Evolutionary conservation across 2,797 vertebrate genomes (phyloP).

Genomic region (Peromyscus attwateri): DNA sequence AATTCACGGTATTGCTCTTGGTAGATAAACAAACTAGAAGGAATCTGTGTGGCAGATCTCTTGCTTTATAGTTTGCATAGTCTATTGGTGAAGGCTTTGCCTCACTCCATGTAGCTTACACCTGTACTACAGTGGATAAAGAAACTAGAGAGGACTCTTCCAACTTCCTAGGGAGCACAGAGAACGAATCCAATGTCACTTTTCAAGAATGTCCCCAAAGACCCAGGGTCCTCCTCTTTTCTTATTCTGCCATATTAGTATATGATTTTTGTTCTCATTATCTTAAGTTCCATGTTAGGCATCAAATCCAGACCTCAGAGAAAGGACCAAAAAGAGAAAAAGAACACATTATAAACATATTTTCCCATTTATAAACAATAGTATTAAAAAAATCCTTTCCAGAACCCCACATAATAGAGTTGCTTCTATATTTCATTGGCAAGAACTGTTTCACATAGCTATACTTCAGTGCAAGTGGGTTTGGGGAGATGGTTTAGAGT

Average conservation of each 20-base stretch:
- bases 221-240: background rate
- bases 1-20: background rate
- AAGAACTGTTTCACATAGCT: background rate
- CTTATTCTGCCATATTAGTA: background rate
- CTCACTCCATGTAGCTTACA: background rate
- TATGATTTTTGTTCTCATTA: background rate
- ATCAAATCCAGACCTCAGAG: slow-evolving; percentile 36
- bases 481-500: background rate
- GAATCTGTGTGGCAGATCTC: background rate
- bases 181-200: background rate
- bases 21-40: slow-evolving; percentile 5
- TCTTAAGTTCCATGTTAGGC: background rate
- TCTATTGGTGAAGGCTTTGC: background rate
- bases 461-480: background rate
- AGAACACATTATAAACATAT: background rate
- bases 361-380: background rate
- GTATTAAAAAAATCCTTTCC: background rate
- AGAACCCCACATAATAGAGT: background rate
- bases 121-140: background rate
- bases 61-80: background rate
- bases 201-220: slow-evolving; percentile 5
- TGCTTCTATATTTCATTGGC: slow-evolving; percentile 35
- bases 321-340: background rate
- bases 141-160: background rate
- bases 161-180: background rate